These are phyloP conservation scores for Lithobates pipiens DNA, from an alignment of 2,797 vertebrate genomes.

Conservation along the genomic window DNA sequence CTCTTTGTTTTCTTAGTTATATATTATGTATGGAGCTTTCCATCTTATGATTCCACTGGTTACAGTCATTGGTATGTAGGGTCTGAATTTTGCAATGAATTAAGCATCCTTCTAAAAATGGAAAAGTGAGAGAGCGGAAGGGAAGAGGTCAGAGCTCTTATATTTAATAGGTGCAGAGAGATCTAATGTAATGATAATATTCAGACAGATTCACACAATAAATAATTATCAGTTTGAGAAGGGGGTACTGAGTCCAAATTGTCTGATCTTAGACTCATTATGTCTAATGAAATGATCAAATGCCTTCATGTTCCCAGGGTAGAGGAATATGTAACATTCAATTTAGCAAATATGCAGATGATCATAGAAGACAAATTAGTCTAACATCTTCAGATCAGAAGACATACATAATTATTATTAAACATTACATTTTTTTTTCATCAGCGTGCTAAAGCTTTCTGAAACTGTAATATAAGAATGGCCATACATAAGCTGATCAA, in stretches of 20 bases:
- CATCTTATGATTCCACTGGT: no score
- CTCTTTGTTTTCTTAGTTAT: no score
- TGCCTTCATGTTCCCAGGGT: neutral
- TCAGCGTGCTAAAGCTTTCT: neutral
- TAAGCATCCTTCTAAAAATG: neutral
- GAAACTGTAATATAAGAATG: no score
- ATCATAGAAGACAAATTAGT: slow-evolving; percentile 19
- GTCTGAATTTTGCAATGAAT: neutral
- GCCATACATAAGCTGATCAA: no score
- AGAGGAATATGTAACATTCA: neutral
- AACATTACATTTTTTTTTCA: neutral
- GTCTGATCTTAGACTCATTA: slow-evolving; percentile 20
- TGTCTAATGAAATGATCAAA: slow-evolving; percentile 1
- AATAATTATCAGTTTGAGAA: neutral
- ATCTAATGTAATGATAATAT: neutral
- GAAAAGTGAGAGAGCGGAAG: neutral
- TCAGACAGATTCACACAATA: neutral
- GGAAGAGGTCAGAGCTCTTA: neutral
- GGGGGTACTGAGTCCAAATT: neutral
- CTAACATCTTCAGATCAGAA: neutral
- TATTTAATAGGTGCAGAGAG: neutral
- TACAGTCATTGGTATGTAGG: no score
- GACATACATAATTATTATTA: neutral
- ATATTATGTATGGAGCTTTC: neutral
- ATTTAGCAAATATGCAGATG: slow-evolving; percentile 21